These are phyloP conservation scores for Acleris sparsana DNA, from an alignment of 2,888 invertebrate species.

Conservation along the genomic window DNA sequence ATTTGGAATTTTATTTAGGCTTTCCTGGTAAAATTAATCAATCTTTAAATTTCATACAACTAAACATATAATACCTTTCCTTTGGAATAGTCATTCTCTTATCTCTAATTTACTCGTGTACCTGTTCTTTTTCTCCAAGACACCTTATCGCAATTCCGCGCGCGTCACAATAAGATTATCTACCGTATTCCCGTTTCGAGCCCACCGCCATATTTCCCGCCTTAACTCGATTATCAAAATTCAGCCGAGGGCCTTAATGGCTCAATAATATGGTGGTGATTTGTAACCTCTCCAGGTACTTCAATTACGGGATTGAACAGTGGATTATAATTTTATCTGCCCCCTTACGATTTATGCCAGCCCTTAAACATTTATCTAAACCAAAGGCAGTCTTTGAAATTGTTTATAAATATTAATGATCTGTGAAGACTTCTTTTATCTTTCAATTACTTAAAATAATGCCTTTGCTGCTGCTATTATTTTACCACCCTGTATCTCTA, in stretches of 20 bases:
- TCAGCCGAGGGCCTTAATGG: constrained; percentile 52
- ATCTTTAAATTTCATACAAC: no score
- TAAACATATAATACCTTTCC: no score
- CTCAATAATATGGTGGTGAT: constrained; percentile 52
- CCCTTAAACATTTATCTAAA: constrained; percentile 7
- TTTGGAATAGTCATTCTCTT: no score
- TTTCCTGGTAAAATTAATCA: no score
- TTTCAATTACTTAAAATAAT: constrained; percentile 13
- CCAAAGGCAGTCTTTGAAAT: constrained; percentile 15
- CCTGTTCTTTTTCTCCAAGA: constrained; percentile 6
- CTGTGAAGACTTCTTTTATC: constrained; percentile 4
- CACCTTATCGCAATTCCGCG: constrained; percentile 24
- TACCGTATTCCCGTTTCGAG: constrained; percentile 47
- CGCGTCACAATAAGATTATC: constrained; percentile 53
- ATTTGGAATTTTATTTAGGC: no score
- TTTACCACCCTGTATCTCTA: background rate
- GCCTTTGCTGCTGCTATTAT: background rate
- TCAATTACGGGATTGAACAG: constrained; percentile 33
- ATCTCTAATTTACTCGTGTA: background rate
- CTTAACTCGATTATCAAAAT: constrained; percentile 64
- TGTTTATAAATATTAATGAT: constrained; percentile 32
- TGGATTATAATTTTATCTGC: constrained; percentile 34
- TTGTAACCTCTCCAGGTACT: constrained; percentile 41
- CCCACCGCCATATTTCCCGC: constrained; percentile 48
- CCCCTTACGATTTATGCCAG: constrained; percentile 21